Evolutionary conservation across 2,888 invertebrate species (phyloP).

Genomic region (Cephus nigrinus): DNA sequence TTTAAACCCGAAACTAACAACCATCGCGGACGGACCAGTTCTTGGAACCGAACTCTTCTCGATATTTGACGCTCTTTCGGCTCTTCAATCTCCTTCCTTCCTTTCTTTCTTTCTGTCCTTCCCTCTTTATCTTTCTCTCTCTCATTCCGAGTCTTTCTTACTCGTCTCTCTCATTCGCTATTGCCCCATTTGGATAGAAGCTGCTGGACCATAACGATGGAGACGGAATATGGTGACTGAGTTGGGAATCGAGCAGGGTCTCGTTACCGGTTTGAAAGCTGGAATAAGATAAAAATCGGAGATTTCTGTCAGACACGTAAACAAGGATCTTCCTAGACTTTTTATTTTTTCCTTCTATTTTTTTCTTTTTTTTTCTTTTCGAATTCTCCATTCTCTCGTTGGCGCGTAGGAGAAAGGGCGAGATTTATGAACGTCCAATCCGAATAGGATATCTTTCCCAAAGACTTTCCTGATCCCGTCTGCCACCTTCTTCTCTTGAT

Average conservation of each 20-base stretch:
- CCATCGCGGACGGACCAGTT: conserved; percentile 45
- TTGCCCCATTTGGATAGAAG: conserved; percentile 12
- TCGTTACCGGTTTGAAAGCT: conserved; percentile 38
- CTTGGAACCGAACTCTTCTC: conserved; percentile 50
- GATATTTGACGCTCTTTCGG: conserved; percentile 46
- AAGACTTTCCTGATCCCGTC: not conserved
- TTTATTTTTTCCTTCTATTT: conserved; percentile 1
- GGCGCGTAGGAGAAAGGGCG: conserved; percentile 5
- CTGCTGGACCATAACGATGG: conserved; percentile 1
- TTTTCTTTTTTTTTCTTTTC: conserved; percentile 15
- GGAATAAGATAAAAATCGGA: conserved; percentile 51
- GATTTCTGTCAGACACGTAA: conserved; percentile 50
- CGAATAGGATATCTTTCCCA: not conserved
- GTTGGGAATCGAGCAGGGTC: conserved; percentile 39
- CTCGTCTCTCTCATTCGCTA: not conserved
- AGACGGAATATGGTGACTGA: conserved; percentile 42
- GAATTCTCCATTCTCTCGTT: conserved; percentile 23
- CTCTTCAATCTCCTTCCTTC: conserved; percentile 14
- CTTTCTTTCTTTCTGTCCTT: not conserved
- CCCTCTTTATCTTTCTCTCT: conserved; percentile 8
- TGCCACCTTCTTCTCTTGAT: not conserved
- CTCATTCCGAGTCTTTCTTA: conserved; percentile 6
- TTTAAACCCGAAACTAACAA: conserved; percentile 58
- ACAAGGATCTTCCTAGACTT: conserved; percentile 33
- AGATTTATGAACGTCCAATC: conserved; percentile 10